A percentile compares a stretch with the other conserved stretches of the same genome.
Evolutionary conservation across 1,140 invertebrate genomes (phyloP).

Genomic region (Bombus cullumanus): DNA sequence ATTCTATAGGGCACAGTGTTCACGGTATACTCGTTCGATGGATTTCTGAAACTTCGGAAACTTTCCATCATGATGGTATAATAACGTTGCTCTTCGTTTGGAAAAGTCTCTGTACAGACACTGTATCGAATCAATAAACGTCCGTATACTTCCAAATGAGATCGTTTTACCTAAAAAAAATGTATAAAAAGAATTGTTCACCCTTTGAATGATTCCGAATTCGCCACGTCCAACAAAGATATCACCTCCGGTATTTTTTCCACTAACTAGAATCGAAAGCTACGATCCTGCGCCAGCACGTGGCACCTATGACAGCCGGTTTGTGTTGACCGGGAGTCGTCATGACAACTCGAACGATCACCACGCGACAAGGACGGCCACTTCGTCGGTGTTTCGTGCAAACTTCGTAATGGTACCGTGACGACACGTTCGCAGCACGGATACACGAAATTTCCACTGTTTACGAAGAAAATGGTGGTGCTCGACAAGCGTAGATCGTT

Average conservation of each 20-base stretch:
- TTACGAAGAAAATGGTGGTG: conserved; percentile 72
- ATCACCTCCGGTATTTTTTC: fast-evolving
- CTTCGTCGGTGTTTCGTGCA: background rate
- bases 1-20: too few relatives aligned
- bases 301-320: conserved; percentile 38
- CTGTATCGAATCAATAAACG: too few relatives aligned
- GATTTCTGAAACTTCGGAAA: too few relatives aligned
- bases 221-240: background rate
- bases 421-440: background rate
- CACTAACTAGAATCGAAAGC: too few relatives aligned
- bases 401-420: background rate
- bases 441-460: background rate
- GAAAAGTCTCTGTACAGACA: too few relatives aligned
- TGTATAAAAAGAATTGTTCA: background rate
- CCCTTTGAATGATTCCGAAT: background rate
- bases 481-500: conserved; percentile 70
- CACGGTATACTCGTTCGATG: too few relatives aligned
- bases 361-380: conserved; percentile 4
- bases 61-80: too few relatives aligned
- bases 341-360: conserved; percentile 57
- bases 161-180: background rate
- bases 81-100: too few relatives aligned
- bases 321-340: conserved; percentile 45
- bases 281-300: conserved; percentile 14
- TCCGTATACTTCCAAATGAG: too few relatives aligned